Percentiles rank a stretch among this genome's conserved stretches.
These are phyloP conservation scores for Nesoenas mayeri DNA, from an alignment of 2,113 vertebrate species.

Conservation along the genomic window DNA sequence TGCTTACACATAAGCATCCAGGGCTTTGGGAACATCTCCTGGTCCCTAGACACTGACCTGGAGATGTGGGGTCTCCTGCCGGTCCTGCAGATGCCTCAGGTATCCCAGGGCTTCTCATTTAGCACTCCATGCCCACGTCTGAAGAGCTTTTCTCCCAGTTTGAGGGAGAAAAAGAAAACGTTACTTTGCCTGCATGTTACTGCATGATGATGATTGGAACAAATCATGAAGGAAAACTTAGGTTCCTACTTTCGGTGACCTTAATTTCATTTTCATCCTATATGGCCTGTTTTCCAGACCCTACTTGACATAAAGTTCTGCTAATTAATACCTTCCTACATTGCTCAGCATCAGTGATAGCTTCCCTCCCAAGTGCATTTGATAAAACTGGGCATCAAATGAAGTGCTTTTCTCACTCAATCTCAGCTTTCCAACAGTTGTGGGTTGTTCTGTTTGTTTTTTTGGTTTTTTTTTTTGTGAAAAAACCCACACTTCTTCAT, in stretches of 20 bases:
- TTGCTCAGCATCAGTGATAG: not conserved
- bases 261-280: not conserved
- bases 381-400: constrained; percentile 8
- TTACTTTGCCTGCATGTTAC: not conserved
- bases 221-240: not conserved
- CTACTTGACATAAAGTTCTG: not conserved
- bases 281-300: not conserved
- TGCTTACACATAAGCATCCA: not conserved
- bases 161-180: not conserved
- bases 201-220: not conserved
- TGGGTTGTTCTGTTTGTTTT: no score
- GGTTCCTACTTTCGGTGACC: not conserved
- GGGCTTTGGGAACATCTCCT: not conserved
- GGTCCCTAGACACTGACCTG: fast-evolving
- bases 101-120: not conserved
- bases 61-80: not conserved
- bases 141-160: not conserved
- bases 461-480: not conserved
- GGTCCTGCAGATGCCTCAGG: not conserved
- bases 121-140: not conserved
- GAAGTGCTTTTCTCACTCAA: constrained; percentile 31
- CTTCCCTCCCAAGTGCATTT: not conserved
- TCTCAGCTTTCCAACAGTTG: constrained; percentile 21
- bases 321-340: not conserved
- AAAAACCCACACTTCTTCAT: not conserved